phyloP scores from a whole-genome alignment of 2,113 vertebrate species.

The Xiphophorus maculatus region DNA sequence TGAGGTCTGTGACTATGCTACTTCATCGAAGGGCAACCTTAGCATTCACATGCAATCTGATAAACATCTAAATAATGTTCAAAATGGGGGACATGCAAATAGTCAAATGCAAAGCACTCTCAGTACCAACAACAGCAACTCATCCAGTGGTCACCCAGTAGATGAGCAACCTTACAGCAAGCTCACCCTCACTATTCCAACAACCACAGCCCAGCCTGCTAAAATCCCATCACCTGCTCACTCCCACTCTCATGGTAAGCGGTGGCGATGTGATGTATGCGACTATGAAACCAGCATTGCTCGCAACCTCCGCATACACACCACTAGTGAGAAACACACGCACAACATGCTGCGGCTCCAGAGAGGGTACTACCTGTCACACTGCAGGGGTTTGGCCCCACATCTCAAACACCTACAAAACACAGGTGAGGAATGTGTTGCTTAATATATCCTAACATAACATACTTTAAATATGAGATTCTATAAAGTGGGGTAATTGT shows the following conservation, averaged over 20 bases:
- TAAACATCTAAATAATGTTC: conserved; percentile 99
- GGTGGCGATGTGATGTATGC: conserved; percentile 98
- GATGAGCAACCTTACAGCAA: conserved; percentile 70
- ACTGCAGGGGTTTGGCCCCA: conserved; percentile 88
- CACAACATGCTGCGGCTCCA: conserved; percentile 98
- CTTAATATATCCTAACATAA: not conserved
- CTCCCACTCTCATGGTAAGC: conserved; percentile 78
- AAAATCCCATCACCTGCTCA: conserved; percentile 61
- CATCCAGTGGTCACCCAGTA: conserved; percentile 46
- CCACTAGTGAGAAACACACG: conserved; percentile 99
- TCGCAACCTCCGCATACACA: conserved; percentile 98
- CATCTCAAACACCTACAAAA: conserved; percentile 88
- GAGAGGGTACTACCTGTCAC: conserved; percentile 96
- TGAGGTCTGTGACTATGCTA: conserved; percentile 99
- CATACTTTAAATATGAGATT: not conserved
- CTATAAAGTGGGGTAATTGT: not conserved
- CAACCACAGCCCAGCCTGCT: conserved; percentile 47
- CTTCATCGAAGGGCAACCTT: conserved; percentile 99
- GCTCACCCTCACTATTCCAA: conserved; percentile 57
- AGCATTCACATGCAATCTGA: conserved; percentile 99
- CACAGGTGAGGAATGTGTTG: conserved; percentile 68
- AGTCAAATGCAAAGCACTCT: conserved; percentile 66
- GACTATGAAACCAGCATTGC: conserved; percentile 99
- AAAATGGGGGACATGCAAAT: conserved; percentile 86
- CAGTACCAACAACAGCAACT: conserved; percentile 59